phyloP scores from a whole-genome alignment of 2,797 vertebrate species.

The Phrynocephalus forsythii region DNA sequence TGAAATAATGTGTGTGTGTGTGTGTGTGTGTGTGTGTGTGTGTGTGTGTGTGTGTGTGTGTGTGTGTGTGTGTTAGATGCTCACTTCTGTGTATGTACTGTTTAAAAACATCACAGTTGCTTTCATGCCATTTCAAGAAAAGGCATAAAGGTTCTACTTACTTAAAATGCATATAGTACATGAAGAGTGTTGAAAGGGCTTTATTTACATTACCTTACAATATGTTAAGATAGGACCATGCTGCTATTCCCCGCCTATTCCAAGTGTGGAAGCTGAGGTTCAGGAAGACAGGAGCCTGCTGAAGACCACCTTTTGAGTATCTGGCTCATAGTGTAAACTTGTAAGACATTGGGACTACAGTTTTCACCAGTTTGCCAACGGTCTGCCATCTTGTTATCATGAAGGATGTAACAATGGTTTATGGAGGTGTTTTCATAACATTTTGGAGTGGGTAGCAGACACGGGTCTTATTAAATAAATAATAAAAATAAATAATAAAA shows the following conservation, averaged over 20 bases:
- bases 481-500: too few species aligned
- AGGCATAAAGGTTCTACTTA: conserved; percentile 26
- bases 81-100: not conserved
- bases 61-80: not conserved
- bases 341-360: not conserved
- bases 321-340: not conserved
- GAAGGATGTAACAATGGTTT: conserved; percentile 26
- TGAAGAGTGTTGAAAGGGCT: not conserved
- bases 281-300: not conserved
- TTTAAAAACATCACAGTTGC: not conserved
- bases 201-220: not conserved
- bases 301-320: not conserved
- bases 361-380: not conserved
- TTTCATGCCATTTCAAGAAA: conserved; percentile 29
- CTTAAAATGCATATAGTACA: not conserved
- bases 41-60: too few species aligned
- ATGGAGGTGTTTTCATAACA: conserved; percentile 21
- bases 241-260: not conserved
- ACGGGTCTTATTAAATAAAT: too few species aligned
- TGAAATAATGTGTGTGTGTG: too few species aligned
- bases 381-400: conserved; percentile 11
- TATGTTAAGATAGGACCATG: not conserved
- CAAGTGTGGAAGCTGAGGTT: not conserved
- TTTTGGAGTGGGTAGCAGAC: not conserved
- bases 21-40: too few species aligned